These are phyloP conservation scores for Vipera ursinii DNA, from an alignment of 2,797 vertebrate species.

Conservation along the genomic window DNA sequence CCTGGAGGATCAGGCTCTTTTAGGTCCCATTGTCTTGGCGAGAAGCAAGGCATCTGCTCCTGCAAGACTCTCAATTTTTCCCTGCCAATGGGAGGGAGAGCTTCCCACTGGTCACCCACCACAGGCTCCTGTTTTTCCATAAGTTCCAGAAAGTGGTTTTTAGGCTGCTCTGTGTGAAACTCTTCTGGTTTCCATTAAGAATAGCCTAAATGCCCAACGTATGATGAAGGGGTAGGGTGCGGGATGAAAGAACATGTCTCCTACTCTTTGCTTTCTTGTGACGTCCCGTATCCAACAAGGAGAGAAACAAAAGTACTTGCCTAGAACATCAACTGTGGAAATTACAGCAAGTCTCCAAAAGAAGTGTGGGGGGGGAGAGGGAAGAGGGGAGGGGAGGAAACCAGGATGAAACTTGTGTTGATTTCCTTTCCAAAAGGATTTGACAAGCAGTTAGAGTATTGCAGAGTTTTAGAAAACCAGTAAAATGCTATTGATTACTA, in stretches of 20 bases:
- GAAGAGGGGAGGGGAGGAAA: neutral
- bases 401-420: neutral
- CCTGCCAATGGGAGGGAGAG: neutral
- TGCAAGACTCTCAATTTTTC: neutral
- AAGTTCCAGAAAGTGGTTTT: neutral
- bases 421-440: neutral
- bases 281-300: neutral
- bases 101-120: neutral
- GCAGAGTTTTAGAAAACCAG: slow-evolving; percentile 10
- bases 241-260: neutral
- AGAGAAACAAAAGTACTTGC: neutral
- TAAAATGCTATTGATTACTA: slow-evolving; percentile 22
- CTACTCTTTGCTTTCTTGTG: neutral
- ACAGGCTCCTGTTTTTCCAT: neutral
- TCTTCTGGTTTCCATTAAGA: neutral
- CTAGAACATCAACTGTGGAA: neutral
- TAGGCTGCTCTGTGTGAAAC: neutral
- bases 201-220: neutral
- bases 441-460: slow-evolving; percentile 5
- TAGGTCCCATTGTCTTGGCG: neutral
- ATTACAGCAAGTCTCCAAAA: neutral
- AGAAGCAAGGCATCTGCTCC: neutral
- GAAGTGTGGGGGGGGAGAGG: neutral
- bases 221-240: neutral
- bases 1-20: neutral